These are phyloP conservation scores for Monochamus saltuarius DNA, from an alignment of 1,140 invertebrate genomes.

Conservation along the genomic window DNA sequence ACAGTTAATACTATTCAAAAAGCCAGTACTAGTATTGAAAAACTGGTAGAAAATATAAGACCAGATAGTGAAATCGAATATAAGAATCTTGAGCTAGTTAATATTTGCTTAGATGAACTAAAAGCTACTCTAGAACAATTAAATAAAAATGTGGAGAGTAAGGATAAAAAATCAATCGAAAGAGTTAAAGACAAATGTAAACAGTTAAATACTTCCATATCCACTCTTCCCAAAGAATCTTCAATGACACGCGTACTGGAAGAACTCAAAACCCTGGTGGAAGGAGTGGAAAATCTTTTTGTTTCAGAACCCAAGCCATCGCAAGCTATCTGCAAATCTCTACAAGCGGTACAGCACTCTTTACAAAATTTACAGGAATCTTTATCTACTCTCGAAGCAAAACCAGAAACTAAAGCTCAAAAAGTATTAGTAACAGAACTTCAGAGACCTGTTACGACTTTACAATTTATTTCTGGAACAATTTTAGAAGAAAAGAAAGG, in stretches of 20 bases:
- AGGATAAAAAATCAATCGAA: not conserved
- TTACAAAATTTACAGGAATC: conserved; percentile 43
- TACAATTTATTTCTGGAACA: conserved; percentile 44
- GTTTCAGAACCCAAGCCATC: too few species aligned
- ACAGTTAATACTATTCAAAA: conserved; percentile 22
- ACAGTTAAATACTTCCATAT: not conserved
- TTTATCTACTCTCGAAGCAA: conserved; percentile 28
- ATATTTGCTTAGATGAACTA: conserved; percentile 16
- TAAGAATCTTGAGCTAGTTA: conserved; percentile 20
- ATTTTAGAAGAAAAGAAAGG: conserved; percentile 43
- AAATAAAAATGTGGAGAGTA: not conserved
- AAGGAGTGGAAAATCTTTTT: not conserved
- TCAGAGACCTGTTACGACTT: conserved; percentile 41
- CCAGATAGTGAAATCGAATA: conserved; percentile 29
- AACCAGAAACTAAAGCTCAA: conserved; percentile 31
- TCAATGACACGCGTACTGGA: conserved; percentile 17
- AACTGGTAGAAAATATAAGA: conserved; percentile 22
- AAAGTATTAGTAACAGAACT: conserved; percentile 40
- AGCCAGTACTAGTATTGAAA: conserved; percentile 7
- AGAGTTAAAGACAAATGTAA: not conserved
- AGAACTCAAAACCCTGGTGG: conserved; percentile 16
- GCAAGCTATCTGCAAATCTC: conserved; percentile 19
- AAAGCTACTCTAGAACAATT: not conserved
- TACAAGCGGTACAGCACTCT: conserved; percentile 47
- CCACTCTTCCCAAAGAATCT: conserved; percentile 12